phyloP scores from a whole-genome alignment of 1,140 invertebrate genomes.

The Coptotermes formosanus region DNA sequence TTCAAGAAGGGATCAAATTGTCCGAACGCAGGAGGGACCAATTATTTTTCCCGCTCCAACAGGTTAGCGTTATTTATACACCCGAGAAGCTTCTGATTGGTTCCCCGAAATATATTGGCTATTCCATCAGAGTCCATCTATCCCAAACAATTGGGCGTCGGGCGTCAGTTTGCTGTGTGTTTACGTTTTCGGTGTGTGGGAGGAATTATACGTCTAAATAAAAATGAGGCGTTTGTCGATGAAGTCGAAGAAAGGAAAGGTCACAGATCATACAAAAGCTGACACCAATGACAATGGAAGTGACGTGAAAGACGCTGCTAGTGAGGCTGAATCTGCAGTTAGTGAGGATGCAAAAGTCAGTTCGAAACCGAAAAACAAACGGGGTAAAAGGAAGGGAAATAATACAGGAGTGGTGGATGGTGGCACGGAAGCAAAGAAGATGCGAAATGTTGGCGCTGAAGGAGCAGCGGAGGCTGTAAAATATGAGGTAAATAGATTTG shows the following conservation, averaged over 20 bases:
- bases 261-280: not conserved
- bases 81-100: not conserved
- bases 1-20: too few relatives aligned
- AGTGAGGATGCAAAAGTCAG: not conserved
- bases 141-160: not conserved
- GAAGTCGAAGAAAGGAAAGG: not conserved
- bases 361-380: not conserved
- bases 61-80: not conserved
- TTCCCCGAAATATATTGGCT: not conserved
- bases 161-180: too few relatives aligned
- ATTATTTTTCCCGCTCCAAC: too few relatives aligned
- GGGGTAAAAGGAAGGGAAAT: not conserved
- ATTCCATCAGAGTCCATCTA: not conserved
- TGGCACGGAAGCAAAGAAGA: not conserved
- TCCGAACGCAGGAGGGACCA: too few relatives aligned
- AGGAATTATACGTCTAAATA: not conserved
- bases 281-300: not conserved
- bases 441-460: too few relatives aligned
- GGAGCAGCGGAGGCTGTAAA: not conserved
- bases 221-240: constrained; percentile 6
- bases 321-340: not conserved
- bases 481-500: not conserved
- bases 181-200: too few relatives aligned
- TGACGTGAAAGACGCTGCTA: not conserved
- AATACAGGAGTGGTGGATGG: not conserved